These are phyloP conservation scores for Pelvicachromis taeniatus DNA, from an alignment of 2,113 vertebrate genomes.

Conservation along the genomic window DNA sequence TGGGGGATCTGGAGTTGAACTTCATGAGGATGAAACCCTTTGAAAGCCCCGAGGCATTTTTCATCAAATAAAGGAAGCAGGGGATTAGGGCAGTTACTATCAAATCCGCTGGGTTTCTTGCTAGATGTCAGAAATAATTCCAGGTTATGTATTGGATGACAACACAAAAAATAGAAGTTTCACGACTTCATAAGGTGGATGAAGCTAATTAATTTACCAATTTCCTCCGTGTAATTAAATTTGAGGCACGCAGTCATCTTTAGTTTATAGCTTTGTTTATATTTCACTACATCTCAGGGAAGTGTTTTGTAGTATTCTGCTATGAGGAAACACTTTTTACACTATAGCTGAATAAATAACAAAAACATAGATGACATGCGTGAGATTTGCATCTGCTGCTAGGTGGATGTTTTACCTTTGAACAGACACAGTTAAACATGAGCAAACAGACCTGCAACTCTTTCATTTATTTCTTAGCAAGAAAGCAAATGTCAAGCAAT, in stretches of 20 bases:
- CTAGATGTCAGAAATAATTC: constrained; percentile 27
- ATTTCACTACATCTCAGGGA: not conserved
- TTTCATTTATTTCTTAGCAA: not conserved
- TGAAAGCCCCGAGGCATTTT: constrained; percentile 44
- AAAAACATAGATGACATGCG: not conserved
- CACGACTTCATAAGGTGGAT: not conserved
- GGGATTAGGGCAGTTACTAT: constrained; percentile 31
- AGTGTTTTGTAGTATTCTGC: not conserved
- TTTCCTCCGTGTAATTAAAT: not conserved
- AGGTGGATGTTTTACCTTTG: not conserved
- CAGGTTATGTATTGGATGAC: not conserved
- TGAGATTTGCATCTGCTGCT: not conserved
- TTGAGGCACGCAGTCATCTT: not conserved
- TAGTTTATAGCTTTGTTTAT: not conserved
- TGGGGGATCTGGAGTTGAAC: constrained; percentile 20
- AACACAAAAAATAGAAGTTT: not conserved
- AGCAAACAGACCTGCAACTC: not conserved
- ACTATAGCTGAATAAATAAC: not conserved
- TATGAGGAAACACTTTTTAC: not conserved
- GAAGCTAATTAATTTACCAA: not conserved
- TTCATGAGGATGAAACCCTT: constrained; percentile 25
- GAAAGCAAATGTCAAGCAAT: not conserved
- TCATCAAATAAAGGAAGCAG: constrained; percentile 55
- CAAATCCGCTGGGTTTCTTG: constrained; percentile 15
- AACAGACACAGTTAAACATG: not conserved